Evolutionary conservation across 2,113 vertebrate species (phyloP).

Genomic region (Terrapene triunguis): DNA sequence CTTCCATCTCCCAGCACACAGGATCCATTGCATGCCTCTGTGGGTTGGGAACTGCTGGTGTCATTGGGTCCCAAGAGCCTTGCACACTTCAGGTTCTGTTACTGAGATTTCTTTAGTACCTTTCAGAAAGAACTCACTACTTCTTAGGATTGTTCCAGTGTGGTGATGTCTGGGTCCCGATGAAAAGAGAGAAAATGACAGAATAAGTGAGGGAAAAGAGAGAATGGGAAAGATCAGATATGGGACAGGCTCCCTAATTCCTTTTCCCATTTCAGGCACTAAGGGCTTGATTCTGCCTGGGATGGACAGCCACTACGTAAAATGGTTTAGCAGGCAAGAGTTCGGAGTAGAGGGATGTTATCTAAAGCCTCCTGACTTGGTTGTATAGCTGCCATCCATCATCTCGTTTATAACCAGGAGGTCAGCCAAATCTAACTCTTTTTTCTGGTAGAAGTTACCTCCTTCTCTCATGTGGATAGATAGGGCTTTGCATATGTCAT

Average conservation of each 20-base stretch:
- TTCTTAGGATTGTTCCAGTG: background rate
- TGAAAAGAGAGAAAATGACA: background rate
- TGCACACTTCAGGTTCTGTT: too few relatives aligned
- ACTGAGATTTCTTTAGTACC: too few relatives aligned
- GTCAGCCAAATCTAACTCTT: background rate
- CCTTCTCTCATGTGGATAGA: background rate
- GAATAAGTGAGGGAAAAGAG: background rate
- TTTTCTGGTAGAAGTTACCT: background rate
- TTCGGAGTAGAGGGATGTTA: background rate
- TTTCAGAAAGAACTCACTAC: too few relatives aligned
- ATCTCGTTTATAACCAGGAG: background rate
- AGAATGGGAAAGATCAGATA: background rate
- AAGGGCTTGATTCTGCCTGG: background rate
- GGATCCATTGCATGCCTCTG: too few relatives aligned
- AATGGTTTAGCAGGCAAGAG: background rate
- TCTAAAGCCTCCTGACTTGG: background rate
- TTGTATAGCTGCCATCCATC: background rate
- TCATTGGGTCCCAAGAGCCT: too few relatives aligned
- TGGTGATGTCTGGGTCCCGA: background rate
- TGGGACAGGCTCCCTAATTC: background rate
- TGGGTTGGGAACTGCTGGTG: too few relatives aligned
- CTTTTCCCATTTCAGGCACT: background rate
- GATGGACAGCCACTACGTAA: background rate
- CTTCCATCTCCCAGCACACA: too few relatives aligned
- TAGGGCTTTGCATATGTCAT: fast-evolving